Conservation (phyloP, 2,888 invertebrate genomes). For the Pediacus dermestoides region DNA sequence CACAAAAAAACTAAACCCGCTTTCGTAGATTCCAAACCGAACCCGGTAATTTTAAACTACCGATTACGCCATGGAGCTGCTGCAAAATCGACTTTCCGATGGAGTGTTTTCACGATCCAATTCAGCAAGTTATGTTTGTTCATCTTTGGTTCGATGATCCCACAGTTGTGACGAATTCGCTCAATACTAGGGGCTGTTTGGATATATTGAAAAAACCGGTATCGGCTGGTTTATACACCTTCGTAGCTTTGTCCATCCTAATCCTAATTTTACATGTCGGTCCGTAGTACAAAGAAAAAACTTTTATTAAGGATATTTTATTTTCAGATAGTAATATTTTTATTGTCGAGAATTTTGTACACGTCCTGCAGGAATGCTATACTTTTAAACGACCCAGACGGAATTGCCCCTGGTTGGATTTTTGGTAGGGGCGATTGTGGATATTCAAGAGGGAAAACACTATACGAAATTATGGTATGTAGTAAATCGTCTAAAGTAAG, state of each 20-base stretch:
- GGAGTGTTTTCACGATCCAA: slow-evolving; percentile 61
- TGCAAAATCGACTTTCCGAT: slow-evolving; percentile 57
- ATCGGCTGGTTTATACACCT: slow-evolving; percentile 32
- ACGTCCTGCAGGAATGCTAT: slow-evolving; percentile 55
- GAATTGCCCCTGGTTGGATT: slow-evolving; percentile 51
- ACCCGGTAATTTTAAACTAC: slow-evolving; percentile 33
- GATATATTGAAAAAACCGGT: slow-evolving; percentile 41
- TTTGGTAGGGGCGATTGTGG: slow-evolving; percentile 46
- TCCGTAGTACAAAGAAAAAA: slow-evolving; percentile 4
- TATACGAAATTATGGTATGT: slow-evolving; percentile 41
- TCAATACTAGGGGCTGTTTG: slow-evolving; percentile 46
- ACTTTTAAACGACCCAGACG: slow-evolving; percentile 52
- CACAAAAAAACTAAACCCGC: slow-evolving; percentile 2
- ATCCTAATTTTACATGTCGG: slow-evolving; percentile 32
- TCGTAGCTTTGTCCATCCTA: slow-evolving; percentile 32
- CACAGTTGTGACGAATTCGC: slow-evolving; percentile 38
- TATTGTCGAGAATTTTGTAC: slow-evolving; percentile 55
- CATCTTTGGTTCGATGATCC: slow-evolving; percentile 45
- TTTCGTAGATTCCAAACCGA: slow-evolving; percentile 28
- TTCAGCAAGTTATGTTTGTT: slow-evolving; percentile 51
- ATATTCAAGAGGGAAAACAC: slow-evolving; percentile 40
- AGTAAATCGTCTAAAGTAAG: background rate
- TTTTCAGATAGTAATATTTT: slow-evolving; percentile 49
- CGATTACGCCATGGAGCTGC: slow-evolving; percentile 60
- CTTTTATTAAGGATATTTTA: slow-evolving; percentile 5